Evolutionary conservation across 2,888 invertebrate genomes (phyloP).

Genomic region (Diarsia mendica): DNA sequence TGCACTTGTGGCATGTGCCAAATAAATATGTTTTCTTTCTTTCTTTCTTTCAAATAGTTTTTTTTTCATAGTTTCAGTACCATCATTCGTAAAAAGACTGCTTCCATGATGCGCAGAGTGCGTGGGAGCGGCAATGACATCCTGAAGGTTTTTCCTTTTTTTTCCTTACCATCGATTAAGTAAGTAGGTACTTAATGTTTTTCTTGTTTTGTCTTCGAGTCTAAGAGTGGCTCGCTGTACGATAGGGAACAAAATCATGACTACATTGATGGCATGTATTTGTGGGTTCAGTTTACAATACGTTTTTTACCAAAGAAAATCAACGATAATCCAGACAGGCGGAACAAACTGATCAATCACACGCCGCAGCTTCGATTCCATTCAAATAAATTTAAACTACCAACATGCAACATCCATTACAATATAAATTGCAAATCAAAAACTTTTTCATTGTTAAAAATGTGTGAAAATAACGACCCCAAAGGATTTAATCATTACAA

Average conservation of each 20-base stretch:
- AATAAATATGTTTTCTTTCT: too few species aligned
- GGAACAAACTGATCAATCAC: slow-evolving; percentile 53
- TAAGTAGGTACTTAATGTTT: too few species aligned
- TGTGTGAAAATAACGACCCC: slow-evolving; percentile 72
- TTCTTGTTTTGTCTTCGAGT: not conserved
- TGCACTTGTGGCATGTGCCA: too few species aligned
- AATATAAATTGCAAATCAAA: slow-evolving; percentile 65
- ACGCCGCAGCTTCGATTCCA: slow-evolving; percentile 10
- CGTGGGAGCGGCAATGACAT: too few species aligned
- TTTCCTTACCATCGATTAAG: not conserved
- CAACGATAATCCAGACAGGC: slow-evolving; percentile 19
- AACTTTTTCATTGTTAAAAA: slow-evolving; percentile 67
- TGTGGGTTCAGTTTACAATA: not conserved
- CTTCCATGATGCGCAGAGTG: too few species aligned
- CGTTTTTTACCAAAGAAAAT: not conserved
- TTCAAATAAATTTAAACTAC: slow-evolving; percentile 36
- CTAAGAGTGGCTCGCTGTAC: too few species aligned
- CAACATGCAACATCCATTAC: slow-evolving; percentile 49
- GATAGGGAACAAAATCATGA: not conserved
- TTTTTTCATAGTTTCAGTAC: too few species aligned
- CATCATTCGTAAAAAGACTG: too few species aligned
- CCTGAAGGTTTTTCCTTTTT: too few species aligned
- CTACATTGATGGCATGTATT: not conserved
- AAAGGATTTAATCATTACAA: slow-evolving; percentile 70
- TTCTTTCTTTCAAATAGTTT: too few species aligned